Evolutionary conservation across 2,113 vertebrate species (phyloP).

Genomic region (Sterrhoptilus dennistouni): DNA sequence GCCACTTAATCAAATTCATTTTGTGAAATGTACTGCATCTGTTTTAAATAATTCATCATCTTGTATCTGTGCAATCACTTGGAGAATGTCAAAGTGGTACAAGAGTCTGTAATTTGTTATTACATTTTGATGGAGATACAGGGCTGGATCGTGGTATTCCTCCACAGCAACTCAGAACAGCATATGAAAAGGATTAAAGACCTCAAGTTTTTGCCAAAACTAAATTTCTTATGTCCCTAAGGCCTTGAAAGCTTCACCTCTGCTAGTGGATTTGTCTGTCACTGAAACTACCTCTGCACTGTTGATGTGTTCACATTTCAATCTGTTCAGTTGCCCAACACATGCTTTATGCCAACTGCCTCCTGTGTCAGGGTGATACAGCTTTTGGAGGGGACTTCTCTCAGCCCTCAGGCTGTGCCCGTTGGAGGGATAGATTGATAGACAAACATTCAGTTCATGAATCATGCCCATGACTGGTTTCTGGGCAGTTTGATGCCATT

Average conservation of each 20-base stretch:
- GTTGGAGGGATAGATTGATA: background rate
- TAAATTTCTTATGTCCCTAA: background rate
- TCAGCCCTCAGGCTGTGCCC: background rate
- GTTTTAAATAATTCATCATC: slow-evolving; percentile 46
- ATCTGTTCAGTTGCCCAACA: background rate
- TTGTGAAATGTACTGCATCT: slow-evolving; percentile 1
- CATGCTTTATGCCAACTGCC: background rate
- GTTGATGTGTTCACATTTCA: background rate
- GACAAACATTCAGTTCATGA: background rate
- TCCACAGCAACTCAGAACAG: background rate
- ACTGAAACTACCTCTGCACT: background rate
- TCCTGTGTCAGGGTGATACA: background rate
- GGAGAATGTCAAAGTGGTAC: background rate
- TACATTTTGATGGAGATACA: background rate
- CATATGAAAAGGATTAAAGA: background rate
- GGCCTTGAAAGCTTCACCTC: background rate
- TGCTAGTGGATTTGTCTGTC: background rate
- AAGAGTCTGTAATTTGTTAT: slow-evolving; percentile 8
- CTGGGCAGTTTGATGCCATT: background rate
- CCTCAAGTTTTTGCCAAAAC: background rate
- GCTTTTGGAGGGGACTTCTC: background rate
- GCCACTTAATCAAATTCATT: slow-evolving; percentile 23
- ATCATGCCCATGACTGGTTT: background rate
- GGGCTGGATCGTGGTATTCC: background rate
- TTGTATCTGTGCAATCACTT: background rate